These are phyloP conservation scores for Geothlypis trichas DNA, from an alignment of 2,113 vertebrate species.

Conservation along the genomic window DNA sequence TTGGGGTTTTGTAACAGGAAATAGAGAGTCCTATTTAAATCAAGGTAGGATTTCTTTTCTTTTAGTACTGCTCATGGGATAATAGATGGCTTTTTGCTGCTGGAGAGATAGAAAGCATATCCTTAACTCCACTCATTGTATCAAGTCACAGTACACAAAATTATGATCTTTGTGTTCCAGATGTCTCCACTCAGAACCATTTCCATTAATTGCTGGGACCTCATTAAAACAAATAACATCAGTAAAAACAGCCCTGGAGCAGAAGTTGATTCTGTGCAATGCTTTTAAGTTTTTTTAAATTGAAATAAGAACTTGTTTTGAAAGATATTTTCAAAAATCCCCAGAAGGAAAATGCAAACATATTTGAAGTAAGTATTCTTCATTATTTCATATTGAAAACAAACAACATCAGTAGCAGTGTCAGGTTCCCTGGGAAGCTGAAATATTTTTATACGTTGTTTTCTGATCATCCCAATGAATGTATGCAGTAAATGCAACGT, in stretches of 20 bases:
- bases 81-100: background rate
- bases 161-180: background rate
- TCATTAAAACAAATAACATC: background rate
- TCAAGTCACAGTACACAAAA: background rate
- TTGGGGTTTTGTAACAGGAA: background rate
- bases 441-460: background rate
- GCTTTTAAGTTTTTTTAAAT: background rate
- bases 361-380: background rate
- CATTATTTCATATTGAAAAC: background rate
- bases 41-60: background rate
- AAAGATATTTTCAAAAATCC: background rate
- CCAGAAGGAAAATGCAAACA: background rate
- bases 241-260: background rate
- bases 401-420: background rate
- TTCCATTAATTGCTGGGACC: background rate
- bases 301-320: background rate
- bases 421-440: background rate
- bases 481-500: background rate
- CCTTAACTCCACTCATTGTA: background rate
- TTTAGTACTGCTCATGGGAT: background rate
- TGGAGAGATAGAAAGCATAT: background rate
- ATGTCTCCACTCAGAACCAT: background rate
- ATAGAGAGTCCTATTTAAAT: background rate
- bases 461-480: background rate
- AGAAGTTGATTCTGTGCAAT: background rate